A percentile compares a stretch with the other conserved stretches of the same genome.
phyloP scores from a whole-genome alignment of 2,113 vertebrate species.

The Chroicocephalus ridibundus region DNA sequence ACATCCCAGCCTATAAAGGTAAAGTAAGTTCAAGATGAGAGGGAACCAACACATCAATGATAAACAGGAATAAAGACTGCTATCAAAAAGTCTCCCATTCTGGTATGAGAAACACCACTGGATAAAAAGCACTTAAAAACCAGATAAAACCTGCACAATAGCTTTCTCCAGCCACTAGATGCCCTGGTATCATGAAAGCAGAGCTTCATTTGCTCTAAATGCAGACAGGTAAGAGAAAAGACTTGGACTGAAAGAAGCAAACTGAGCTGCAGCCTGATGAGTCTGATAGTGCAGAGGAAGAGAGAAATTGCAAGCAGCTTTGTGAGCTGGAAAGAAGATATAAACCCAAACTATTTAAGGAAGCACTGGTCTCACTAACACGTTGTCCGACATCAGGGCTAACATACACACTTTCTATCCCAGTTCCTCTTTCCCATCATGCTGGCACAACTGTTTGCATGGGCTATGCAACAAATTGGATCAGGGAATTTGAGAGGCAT shows the following conservation, averaged over 20 bases:
- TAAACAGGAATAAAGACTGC: neutral
- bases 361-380: neutral
- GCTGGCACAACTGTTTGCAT: neutral
- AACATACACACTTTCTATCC: neutral
- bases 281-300: neutral
- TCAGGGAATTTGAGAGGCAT: neutral
- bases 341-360: neutral
- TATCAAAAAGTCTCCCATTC: neutral
- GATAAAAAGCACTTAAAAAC: neutral
- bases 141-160: neutral
- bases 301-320: neutral
- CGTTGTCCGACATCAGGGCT: neutral
- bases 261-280: neutral
- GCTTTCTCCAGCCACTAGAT: neutral
- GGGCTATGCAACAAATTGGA: neutral
- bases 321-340: neutral
- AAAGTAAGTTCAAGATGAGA: neutral
- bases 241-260: neutral
- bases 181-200: neutral
- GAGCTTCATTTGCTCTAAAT: neutral
- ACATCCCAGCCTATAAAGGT: neutral
- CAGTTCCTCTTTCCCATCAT: neutral
- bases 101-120: neutral
- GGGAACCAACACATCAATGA: neutral
- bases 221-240: neutral